These are phyloP conservation scores for Gallinago nigripennis DNA, from an alignment of 2,797 vertebrate genomes.

Conservation along the genomic window DNA sequence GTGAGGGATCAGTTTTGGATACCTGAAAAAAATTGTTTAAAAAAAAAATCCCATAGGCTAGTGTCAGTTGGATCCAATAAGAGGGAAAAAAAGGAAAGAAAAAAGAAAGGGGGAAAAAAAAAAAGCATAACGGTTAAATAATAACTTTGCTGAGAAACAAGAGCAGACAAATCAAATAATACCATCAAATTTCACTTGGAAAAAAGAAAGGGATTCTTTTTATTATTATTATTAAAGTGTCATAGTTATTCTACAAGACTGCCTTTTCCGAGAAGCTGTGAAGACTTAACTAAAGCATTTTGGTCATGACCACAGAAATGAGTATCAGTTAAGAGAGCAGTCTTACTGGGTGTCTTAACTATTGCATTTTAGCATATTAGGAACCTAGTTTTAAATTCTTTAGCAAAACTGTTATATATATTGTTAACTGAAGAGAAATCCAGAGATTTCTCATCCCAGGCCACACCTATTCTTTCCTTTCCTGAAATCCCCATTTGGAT, in stretches of 20 bases:
- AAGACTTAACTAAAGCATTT: neutral
- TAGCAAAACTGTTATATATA: neutral
- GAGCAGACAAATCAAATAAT: neutral
- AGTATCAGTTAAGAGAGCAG: neutral
- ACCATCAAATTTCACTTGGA: neutral
- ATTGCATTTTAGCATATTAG: neutral
- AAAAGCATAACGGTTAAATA: neutral
- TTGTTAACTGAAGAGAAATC: neutral
- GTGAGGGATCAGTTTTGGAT: constrained; percentile 95
- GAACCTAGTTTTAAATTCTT: neutral
- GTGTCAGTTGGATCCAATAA: neutral
- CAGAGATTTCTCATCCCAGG: neutral
- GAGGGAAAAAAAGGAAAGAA: neutral
- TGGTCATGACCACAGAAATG: neutral
- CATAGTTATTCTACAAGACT: neutral
- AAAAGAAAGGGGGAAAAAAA: neutral
- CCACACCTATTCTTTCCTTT: neutral
- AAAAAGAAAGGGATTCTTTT: neutral
- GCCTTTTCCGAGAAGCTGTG: neutral
- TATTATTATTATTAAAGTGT: neutral
- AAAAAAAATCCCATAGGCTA: neutral
- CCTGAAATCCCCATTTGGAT: neutral
- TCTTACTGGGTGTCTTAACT: neutral
- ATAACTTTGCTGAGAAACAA: neutral
- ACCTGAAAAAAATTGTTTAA: constrained; percentile 79